Evolutionary conservation across 2,113 vertebrate species (phyloP).

Genomic region (Mirza zaza): DNA sequence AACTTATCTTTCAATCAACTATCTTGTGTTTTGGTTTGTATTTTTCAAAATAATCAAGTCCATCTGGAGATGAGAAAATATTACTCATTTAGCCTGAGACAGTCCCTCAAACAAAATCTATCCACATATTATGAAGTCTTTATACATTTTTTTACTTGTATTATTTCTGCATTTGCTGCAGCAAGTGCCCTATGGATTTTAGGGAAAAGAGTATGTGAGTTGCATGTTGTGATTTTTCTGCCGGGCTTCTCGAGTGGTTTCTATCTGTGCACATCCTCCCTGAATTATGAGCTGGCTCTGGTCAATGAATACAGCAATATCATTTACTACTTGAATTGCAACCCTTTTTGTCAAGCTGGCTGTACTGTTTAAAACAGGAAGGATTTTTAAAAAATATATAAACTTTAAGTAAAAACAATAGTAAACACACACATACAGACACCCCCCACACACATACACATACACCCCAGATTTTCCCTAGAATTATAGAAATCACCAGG

Average conservation of each 20-base stretch:
- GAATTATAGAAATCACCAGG: background rate
- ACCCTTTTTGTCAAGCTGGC: background rate
- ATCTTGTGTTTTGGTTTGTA: background rate
- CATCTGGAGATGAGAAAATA: background rate
- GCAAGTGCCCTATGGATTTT: constrained; percentile 46
- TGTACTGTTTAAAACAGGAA: background rate
- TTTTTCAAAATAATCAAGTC: background rate
- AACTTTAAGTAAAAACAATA: background rate
- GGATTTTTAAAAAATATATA: background rate
- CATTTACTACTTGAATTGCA: background rate
- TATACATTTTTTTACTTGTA: background rate
- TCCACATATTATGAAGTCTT: background rate
- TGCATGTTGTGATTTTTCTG: background rate
- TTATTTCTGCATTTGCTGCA: constrained; percentile 44
- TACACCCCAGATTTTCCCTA: background rate
- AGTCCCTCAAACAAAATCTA: constrained; percentile 22
- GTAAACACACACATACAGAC: fast-evolving
- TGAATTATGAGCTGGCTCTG: constrained; percentile 36
- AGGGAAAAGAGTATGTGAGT: background rate
- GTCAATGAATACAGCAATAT: background rate
- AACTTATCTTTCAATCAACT: background rate
- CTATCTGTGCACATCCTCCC: background rate
- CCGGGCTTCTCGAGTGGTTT: constrained; percentile 21
- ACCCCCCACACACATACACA: fast-evolving
- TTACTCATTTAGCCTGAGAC: background rate